phyloP scores from a whole-genome alignment of 2,113 vertebrate species.

The Scolopax mira region DNA sequence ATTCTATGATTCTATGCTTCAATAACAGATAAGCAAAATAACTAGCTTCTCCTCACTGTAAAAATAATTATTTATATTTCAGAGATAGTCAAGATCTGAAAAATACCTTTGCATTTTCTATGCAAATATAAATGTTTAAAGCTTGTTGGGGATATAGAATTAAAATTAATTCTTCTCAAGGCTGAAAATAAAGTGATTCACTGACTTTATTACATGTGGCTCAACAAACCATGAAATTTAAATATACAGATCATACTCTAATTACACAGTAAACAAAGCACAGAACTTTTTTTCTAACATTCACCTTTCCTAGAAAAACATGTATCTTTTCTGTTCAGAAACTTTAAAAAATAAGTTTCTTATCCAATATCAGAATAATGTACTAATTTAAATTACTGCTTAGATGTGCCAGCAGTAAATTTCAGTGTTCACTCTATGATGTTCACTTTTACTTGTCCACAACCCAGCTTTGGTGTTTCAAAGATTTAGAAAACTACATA shows the following conservation, averaged over 20 bases:
- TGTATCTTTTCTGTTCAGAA: neutral
- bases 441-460: neutral
- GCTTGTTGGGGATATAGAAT: neutral
- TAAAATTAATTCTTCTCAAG: slow-evolving; percentile 30
- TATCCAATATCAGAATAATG: neutral
- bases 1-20: neutral
- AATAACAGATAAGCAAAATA: neutral
- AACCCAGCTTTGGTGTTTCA: neutral
- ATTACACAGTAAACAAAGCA: neutral
- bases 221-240: slow-evolving; percentile 53
- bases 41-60: neutral
- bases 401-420: neutral
- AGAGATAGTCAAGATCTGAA: neutral
- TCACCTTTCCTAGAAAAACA: neutral
- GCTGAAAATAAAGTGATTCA: slow-evolving; percentile 28
- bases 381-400: neutral
- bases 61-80: neutral
- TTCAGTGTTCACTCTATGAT: neutral
- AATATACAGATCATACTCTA: neutral
- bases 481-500: neutral
- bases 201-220: slow-evolving; percentile 13
- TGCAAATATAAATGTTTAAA: neutral
- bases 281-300: neutral
- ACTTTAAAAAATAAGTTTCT: neutral
- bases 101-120: neutral